Conservation (phyloP, 2,113 vertebrate genomes). For the Sapayoa aenigma region DNA sequence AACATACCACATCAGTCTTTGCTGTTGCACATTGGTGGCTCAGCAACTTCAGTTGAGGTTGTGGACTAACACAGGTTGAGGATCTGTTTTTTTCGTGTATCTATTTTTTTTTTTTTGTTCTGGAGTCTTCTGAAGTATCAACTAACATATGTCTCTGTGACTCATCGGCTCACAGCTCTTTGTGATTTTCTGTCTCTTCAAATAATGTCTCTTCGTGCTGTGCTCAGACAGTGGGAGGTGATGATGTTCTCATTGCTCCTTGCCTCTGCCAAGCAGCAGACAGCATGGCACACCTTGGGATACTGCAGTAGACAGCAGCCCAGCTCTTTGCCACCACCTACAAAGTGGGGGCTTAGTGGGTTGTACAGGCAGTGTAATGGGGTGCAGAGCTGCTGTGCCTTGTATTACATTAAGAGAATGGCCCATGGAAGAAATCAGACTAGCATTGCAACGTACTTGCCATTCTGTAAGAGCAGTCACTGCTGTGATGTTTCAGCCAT, state of each 20-base stretch:
- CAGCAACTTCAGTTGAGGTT: background rate
- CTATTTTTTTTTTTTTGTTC: background rate
- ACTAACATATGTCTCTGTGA: background rate
- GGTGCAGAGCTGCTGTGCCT: background rate
- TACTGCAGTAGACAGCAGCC: background rate
- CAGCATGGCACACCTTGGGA: accelerated
- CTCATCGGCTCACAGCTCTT: background rate
- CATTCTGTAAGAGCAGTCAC: background rate
- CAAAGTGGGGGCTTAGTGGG: background rate
- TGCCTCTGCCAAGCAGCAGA: background rate
- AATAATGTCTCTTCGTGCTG: background rate
- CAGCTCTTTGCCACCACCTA: background rate
- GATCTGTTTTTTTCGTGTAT: background rate
- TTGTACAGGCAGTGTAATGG: background rate
- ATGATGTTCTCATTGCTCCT: background rate
- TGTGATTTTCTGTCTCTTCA: background rate
- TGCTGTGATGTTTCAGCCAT: background rate
- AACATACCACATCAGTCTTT: accelerated
- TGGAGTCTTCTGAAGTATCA: background rate
- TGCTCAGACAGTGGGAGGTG: constrained; percentile 17
- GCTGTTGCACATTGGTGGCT: background rate
- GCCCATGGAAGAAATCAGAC: background rate
- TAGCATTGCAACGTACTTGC: background rate
- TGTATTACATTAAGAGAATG: background rate
- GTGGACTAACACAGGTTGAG: background rate